These are phyloP conservation scores for Andricus curvator DNA, from an alignment of 2,888 invertebrate genomes.

Conservation along the genomic window DNA sequence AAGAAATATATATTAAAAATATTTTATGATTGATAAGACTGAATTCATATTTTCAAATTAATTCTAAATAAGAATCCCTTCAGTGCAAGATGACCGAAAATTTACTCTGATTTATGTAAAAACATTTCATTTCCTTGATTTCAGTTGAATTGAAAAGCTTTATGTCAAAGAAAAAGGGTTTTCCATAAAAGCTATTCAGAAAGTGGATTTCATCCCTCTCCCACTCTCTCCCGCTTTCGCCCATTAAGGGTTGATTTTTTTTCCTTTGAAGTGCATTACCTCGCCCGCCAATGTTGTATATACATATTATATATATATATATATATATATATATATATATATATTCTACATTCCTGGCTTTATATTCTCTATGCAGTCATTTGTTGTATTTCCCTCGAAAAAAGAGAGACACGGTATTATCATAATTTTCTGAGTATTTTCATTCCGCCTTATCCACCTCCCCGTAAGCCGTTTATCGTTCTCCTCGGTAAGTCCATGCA, in stretches of 20 bases:
- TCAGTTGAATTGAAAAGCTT: not conserved
- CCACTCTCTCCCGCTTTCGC: not conserved
- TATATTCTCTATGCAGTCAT: not conserved
- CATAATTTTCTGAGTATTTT: slow-evolving; percentile 57
- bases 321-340: too few relatives aligned
- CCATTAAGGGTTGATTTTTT: slow-evolving; percentile 26
- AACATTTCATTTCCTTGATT: not conserved
- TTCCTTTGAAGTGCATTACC: not conserved
- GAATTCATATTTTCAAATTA: too few relatives aligned
- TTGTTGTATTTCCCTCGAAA: not conserved
- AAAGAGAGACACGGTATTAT: not conserved
- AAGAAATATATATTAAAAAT: too few relatives aligned
- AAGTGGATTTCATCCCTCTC: not conserved
- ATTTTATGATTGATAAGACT: too few relatives aligned
- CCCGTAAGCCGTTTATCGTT: slow-evolving; percentile 54
- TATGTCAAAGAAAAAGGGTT: not conserved
- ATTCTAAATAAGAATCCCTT: too few relatives aligned
- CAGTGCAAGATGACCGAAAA: not conserved
- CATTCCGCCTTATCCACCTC: slow-evolving; percentile 53
- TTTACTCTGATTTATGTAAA: not conserved
- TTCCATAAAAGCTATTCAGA: slow-evolving; percentile 17
- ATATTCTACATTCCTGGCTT: not conserved
- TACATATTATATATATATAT: not conserved
- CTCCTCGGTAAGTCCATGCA: slow-evolving; percentile 51
- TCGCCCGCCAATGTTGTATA: not conserved